Evolutionary conservation across 2,113 vertebrate species (phyloP).

Genomic region (Carollia perspicillata): DNA sequence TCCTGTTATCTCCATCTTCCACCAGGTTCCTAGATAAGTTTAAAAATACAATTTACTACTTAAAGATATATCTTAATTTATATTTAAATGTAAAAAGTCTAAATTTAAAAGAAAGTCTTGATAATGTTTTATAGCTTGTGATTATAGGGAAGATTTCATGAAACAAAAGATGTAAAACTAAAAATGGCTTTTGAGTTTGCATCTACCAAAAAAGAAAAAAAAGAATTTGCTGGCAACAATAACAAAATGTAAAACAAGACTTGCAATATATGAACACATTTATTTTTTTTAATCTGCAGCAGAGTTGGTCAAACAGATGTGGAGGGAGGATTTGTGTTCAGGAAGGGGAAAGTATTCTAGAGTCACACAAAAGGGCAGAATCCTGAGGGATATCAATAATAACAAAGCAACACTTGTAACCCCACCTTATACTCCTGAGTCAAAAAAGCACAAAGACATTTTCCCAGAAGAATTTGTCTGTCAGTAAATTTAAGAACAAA

Average conservation of each 20-base stretch:
- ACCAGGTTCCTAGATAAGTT: background rate
- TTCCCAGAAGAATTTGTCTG: background rate
- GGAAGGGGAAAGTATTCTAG: constrained; percentile 50
- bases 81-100: background rate
- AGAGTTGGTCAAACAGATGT: constrained; percentile 71
- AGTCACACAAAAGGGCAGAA: constrained; percentile 59
- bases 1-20: background rate
- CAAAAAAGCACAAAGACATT: constrained; percentile 45
- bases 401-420: background rate
- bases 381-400: background rate
- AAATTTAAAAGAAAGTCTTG: background rate
- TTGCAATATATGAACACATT: constrained; percentile 75
- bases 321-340: constrained; percentile 70
- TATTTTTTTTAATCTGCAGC: constrained; percentile 64
- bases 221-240: constrained; percentile 73
- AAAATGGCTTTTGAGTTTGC: constrained; percentile 36
- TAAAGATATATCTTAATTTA: background rate
- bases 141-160: background rate
- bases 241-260: constrained; percentile 75
- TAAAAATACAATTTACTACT: background rate
- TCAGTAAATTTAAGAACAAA: constrained; percentile 29
- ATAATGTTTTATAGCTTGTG: background rate
- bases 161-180: constrained; percentile 51
- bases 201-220: constrained; percentile 13
- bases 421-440: background rate